Percentiles rank a stretch among this genome's conserved stretches.
phyloP scores from a whole-genome alignment of 2,113 vertebrate genomes.

The Nesospiza acunhae region DNA sequence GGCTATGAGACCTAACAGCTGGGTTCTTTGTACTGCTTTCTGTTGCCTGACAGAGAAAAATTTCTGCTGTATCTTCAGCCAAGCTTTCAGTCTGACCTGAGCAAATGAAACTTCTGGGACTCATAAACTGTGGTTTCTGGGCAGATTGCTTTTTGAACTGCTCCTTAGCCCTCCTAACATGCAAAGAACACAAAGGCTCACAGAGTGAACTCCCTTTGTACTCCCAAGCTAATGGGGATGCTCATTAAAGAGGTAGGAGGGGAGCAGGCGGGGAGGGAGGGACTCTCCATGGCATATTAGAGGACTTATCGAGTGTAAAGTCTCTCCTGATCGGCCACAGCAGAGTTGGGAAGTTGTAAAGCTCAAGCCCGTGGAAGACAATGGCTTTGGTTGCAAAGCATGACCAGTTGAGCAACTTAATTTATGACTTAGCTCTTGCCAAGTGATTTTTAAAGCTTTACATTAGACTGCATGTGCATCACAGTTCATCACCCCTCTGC shows the following conservation, averaged over 20 bases:
- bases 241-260: slow-evolving; percentile 44
- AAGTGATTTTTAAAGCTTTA: slow-evolving; percentile 40
- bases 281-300: background rate
- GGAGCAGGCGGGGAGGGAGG: background rate
- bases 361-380: background rate
- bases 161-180: slow-evolving; percentile 59
- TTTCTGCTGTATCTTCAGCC: slow-evolving; percentile 81
- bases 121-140: slow-evolving; percentile 80
- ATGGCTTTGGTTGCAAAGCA: slow-evolving; percentile 12
- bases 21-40: slow-evolving; percentile 89
- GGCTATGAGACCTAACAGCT: slow-evolving; percentile 93
- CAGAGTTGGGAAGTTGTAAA: background rate
- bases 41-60: slow-evolving; percentile 97
- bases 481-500: slow-evolving; percentile 5
- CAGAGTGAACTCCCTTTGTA: slow-evolving; percentile 71
- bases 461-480: background rate
- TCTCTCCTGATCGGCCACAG: background rate
- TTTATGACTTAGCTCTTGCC: slow-evolving; percentile 24
- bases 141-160: slow-evolving; percentile 75
- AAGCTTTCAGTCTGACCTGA: slow-evolving; percentile 83
- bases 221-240: slow-evolving; percentile 62
- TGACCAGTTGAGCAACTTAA: background rate
- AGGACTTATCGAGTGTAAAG: background rate
- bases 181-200: slow-evolving; percentile 68
- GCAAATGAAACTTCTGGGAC: slow-evolving; percentile 76